A percentile compares a stretch with the other conserved stretches of the same genome.
Evolutionary conservation across 2,888 invertebrate genomes (phyloP).

Genomic region (Drosophila multiciliata): DNA sequence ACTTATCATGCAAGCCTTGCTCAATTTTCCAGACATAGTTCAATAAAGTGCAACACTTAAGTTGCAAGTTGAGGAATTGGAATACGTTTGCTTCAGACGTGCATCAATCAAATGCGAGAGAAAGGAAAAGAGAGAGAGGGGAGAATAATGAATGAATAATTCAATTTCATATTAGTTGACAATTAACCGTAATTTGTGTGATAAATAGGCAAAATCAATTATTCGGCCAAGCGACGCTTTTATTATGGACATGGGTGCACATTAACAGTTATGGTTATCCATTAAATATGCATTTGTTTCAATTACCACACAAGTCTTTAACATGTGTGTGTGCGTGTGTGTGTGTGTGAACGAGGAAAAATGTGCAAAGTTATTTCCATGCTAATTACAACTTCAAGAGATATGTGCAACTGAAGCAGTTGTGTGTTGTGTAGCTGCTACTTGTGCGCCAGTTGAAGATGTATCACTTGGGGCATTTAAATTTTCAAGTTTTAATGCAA

Average conservation of each 20-base stretch:
- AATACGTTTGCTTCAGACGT: not conserved
- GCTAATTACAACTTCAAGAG: conserved; percentile 63
- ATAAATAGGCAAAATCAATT: conserved; percentile 78
- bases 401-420: conserved; percentile 25
- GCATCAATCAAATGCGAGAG: not conserved
- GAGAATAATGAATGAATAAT: conserved; percentile 45
- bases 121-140: not conserved
- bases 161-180: conserved; percentile 62
- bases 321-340: not conserved
- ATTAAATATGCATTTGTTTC: conserved; percentile 76
- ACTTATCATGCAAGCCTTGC: conserved; percentile 45
- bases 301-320: conserved; percentile 47
- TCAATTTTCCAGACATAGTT: conserved; percentile 18
- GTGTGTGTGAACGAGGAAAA: conserved; percentile 42
- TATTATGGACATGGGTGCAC: conserved; percentile 63
- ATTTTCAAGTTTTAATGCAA: conserved; percentile 78
- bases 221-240: conserved; percentile 38
- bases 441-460: conserved; percentile 58
- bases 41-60: conserved; percentile 1
- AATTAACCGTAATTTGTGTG: conserved; percentile 74
- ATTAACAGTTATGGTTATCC: conserved; percentile 57
- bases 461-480: conserved; percentile 73
- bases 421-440: conserved; percentile 13
- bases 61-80: not conserved
- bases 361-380: conserved; percentile 64